Percentiles rank a stretch among this genome's conserved stretches.
Evolutionary conservation across 2,113 vertebrate genomes (phyloP).

Genomic region (Gobio gobio): DNA sequence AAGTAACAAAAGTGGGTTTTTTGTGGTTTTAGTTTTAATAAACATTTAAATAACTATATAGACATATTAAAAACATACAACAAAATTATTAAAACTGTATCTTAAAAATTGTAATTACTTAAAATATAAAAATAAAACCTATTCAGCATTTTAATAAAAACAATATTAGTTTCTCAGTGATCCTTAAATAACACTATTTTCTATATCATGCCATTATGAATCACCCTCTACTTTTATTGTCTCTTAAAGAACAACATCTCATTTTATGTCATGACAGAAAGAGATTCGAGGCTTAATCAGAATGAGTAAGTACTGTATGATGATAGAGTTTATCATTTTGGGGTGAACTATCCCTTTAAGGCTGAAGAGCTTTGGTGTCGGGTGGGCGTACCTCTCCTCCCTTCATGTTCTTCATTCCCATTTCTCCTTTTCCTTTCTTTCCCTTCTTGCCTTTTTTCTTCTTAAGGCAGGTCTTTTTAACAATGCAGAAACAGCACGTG

Average conservation of each 20-base stretch:
- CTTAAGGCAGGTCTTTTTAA: conserved; percentile 98
- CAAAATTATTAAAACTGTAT: too few species aligned
- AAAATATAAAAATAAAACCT: too few species aligned
- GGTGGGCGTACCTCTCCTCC: conserved; percentile 78
- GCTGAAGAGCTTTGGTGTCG: background rate
- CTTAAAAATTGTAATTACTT: too few species aligned
- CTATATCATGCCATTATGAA: background rate
- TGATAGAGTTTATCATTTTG: background rate
- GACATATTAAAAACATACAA: too few species aligned
- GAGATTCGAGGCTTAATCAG: background rate
- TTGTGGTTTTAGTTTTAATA: too few species aligned
- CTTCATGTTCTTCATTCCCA: conserved; percentile 98
- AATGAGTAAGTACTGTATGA: background rate
- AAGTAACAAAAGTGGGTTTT: too few species aligned
- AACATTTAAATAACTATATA: too few species aligned
- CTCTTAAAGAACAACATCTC: background rate
- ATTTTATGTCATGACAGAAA: background rate
- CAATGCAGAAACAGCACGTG: conserved; percentile 97
- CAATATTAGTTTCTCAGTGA: too few species aligned
- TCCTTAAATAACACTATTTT: background rate
- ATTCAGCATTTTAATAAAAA: too few species aligned
- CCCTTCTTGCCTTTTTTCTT: conserved; percentile 98
- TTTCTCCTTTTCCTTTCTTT: conserved; percentile 96
- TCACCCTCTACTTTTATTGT: background rate
- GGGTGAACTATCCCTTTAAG: conserved; percentile 5